These are phyloP conservation scores for Eupithecia subumbrata DNA, from an alignment of 2,888 invertebrate species.

Conservation along the genomic window DNA sequence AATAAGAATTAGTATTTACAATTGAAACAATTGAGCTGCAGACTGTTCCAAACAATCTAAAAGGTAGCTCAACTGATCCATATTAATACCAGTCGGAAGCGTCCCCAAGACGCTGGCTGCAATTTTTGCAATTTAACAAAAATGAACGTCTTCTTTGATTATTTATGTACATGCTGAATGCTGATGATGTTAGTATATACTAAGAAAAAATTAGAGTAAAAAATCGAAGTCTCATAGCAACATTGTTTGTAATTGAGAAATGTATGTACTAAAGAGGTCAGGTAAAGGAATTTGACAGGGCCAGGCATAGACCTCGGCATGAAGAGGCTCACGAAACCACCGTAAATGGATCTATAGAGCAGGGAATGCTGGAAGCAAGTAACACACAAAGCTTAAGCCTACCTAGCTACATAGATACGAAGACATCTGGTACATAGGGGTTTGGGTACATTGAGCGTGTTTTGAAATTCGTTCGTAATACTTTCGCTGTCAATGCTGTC, in stretches of 20 bases:
- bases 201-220: background rate
- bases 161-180: background rate
- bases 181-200: too few relatives aligned
- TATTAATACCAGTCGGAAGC: too few relatives aligned
- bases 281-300: background rate
- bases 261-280: too few relatives aligned
- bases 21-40: too few relatives aligned
- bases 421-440: too few relatives aligned
- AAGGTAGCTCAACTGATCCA: too few relatives aligned
- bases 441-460: background rate
- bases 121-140: too few relatives aligned
- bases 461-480: background rate
- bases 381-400: background rate
- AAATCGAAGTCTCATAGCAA: too few relatives aligned
- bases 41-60: too few relatives aligned
- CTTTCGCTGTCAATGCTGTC: background rate
- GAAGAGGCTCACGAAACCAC: background rate
- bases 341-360: background rate
- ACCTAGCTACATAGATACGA: background rate
- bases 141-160: background rate
- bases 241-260: too few relatives aligned
- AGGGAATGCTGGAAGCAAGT: background rate
- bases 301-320: background rate
- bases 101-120: too few relatives aligned
- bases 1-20: too few relatives aligned